These are phyloP conservation scores for Polypedilum vanderplanki DNA, from an alignment of 1,140 invertebrate species.

Conservation along the genomic window DNA sequence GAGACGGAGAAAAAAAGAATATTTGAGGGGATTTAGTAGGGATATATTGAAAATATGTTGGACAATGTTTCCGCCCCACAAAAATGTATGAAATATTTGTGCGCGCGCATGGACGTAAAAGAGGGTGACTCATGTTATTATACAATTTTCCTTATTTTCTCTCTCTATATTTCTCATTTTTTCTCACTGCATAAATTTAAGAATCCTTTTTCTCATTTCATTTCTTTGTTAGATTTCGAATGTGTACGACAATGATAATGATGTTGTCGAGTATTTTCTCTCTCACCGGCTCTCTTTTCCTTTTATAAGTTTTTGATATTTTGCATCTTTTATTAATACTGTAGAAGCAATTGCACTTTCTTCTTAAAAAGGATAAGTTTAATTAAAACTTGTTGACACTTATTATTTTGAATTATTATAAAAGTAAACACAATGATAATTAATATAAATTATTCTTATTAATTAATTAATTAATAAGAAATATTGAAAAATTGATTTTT, in stretches of 20 bases:
- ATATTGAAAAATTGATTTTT: too few species aligned
- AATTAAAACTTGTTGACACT: too few species aligned
- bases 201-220: not conserved
- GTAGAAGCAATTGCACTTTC: too few species aligned
- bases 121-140: not conserved
- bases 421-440: too few species aligned
- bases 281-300: too few species aligned
- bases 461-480: too few species aligned
- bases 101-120: slow-evolving; percentile 22
- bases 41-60: not conserved
- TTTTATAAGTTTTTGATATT: too few species aligned
- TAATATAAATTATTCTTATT: too few species aligned
- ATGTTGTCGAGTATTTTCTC: too few species aligned
- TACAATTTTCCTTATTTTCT: not conserved
- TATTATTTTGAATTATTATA: not conserved
- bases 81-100: not conserved
- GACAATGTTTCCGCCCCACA: slow-evolving; percentile 22
- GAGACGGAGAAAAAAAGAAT: not conserved
- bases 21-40: not conserved
- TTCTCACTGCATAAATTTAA: not conserved
- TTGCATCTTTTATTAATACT: too few species aligned
- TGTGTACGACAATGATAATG: too few species aligned
- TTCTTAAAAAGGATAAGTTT: too few species aligned
- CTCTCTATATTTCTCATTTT: not conserved
- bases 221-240: not conserved